These are phyloP conservation scores for Coptodon bakossiorum DNA, from an alignment of 2,113 vertebrate species.

Conservation along the genomic window DNA sequence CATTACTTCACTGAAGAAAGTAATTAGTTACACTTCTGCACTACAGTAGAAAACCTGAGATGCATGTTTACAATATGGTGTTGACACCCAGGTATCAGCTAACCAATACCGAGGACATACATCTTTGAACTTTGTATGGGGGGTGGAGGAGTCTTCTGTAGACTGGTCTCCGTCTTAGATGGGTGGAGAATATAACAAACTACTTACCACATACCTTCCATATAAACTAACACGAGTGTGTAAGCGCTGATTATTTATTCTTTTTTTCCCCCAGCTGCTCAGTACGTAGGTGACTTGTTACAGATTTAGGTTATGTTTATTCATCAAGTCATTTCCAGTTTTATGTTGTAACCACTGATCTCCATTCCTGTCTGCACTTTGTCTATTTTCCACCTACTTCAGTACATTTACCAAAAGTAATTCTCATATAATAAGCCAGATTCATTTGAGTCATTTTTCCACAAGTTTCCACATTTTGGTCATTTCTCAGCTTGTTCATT, in stretches of 20 bases:
- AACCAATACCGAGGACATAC: rapidly evolving
- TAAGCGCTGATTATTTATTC: neutral
- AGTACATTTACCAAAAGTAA: neutral
- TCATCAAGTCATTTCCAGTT: neutral
- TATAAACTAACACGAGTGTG: neutral
- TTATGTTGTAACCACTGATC: neutral
- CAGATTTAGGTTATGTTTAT: neutral
- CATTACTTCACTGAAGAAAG: rapidly evolving
- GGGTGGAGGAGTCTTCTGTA: too few relatives aligned
- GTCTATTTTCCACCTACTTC: neutral
- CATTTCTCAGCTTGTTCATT: neutral
- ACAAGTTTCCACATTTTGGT: neutral
- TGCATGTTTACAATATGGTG: rapidly evolving
- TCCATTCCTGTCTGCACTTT: neutral
- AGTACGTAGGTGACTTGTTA: neutral
- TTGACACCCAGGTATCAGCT: neutral
- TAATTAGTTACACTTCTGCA: rapidly evolving
- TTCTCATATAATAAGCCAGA: neutral
- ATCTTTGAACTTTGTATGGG: neutral
- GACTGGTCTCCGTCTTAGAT: too few relatives aligned
- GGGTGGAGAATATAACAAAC: neutral
- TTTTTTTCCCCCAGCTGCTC: rapidly evolving
- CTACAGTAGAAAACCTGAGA: neutral
- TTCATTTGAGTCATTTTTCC: neutral
- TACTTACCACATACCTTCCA: neutral